Evolutionary conservation across 2,888 invertebrate genomes (phyloP).

Genomic region (Octonoba sinensis): DNA sequence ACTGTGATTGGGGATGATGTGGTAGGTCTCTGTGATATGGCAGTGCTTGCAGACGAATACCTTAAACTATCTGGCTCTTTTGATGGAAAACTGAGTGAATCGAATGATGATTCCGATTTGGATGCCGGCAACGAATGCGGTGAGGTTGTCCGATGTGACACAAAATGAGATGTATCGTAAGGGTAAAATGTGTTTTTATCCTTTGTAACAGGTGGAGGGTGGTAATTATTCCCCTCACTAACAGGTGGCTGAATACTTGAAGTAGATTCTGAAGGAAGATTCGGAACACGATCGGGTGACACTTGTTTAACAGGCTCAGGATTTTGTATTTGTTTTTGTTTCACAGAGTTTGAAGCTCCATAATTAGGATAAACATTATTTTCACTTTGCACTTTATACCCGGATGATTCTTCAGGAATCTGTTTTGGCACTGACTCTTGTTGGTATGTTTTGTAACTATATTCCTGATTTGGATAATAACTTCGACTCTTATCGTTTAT

Average conservation of each 20-base stretch:
- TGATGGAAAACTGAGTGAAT: slow-evolving; percentile 23
- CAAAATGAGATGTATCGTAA: slow-evolving; percentile 34
- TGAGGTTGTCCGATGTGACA: slow-evolving; percentile 18
- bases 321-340: slow-evolving; percentile 35
- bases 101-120: slow-evolving; percentile 22
- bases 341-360: slow-evolving; percentile 31
- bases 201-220: slow-evolving; percentile 7
- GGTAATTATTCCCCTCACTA: slow-evolving; percentile 20
- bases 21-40: slow-evolving; percentile 22
- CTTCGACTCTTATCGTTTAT: slow-evolving; percentile 4
- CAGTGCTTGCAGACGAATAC: slow-evolving; percentile 18
- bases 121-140: slow-evolving; percentile 8
- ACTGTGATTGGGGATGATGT: slow-evolving; percentile 12
- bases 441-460: slow-evolving; percentile 38
- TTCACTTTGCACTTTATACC: slow-evolving; percentile 24
- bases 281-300: slow-evolving; percentile 1
- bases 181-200: slow-evolving; percentile 38
- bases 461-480: slow-evolving; percentile 25
- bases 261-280: slow-evolving; percentile 3
- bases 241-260: slow-evolving; percentile 21
- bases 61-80: slow-evolving; percentile 44
- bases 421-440: slow-evolving; percentile 51
- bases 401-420: slow-evolving; percentile 20
- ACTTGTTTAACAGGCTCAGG: slow-evolving; percentile 7
- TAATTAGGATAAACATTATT: slow-evolving; percentile 27